Conservation (phyloP, 1,140 invertebrate species). For the Camponotus vicinus region DNA sequence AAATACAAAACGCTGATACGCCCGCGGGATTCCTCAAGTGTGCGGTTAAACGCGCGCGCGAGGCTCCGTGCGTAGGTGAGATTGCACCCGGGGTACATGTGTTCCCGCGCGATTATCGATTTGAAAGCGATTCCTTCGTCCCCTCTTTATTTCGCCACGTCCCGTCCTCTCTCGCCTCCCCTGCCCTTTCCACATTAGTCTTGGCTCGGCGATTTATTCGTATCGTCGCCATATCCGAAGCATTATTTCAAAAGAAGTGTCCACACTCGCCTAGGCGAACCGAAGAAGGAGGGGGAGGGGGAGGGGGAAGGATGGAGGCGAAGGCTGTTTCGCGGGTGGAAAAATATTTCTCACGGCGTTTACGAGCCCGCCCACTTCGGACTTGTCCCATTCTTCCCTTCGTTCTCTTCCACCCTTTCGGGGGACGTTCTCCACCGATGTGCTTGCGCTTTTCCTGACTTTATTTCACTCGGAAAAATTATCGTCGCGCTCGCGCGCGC, state of each 20-base stretch:
- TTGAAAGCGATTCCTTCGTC: slow-evolving; percentile 60
- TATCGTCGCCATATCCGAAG: slow-evolving; percentile 76
- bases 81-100: not conserved
- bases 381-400: slow-evolving; percentile 73
- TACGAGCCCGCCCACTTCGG: slow-evolving; percentile 73
- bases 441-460: slow-evolving; percentile 78
- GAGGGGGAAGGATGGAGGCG: slow-evolving; percentile 44
- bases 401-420: slow-evolving; percentile 70
- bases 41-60: not conserved
- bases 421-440: slow-evolving; percentile 69
- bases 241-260: slow-evolving; percentile 74
- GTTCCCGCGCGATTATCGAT: slow-evolving; percentile 56
- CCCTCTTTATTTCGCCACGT: slow-evolving; percentile 48
- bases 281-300: slow-evolving; percentile 41
- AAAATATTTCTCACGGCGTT: slow-evolving; percentile 82
- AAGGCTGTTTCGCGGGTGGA: slow-evolving; percentile 74
- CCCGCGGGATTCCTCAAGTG: too few relatives aligned
- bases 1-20: not conserved
- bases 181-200: slow-evolving; percentile 45
- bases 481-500: slow-evolving; percentile 70
- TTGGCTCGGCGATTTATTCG: slow-evolving; percentile 71
- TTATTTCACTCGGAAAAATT: slow-evolving; percentile 80
- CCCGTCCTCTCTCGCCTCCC: slow-evolving; percentile 34
- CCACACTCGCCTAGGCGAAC: slow-evolving; percentile 59
- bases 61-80: not conserved